phyloP scores from a whole-genome alignment of 2,888 invertebrate species.

The Euzophera pinguis region DNA sequence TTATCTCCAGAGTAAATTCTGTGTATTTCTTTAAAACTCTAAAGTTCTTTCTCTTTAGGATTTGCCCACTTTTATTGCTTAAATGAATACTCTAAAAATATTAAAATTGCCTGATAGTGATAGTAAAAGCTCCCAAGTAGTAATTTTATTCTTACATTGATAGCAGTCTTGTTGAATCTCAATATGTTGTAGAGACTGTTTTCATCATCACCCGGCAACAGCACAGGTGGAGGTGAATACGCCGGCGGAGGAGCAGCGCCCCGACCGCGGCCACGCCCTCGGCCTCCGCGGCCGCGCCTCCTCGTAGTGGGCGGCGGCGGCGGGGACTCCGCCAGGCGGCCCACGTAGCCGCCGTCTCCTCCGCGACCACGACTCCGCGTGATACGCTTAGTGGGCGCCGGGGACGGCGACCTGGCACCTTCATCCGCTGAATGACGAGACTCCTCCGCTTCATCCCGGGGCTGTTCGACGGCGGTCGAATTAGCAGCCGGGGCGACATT shows the following conservation, averaged over 20 bases:
- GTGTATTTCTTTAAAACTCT: too few relatives aligned
- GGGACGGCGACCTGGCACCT: conserved; percentile 77
- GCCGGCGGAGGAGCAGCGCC: conserved; percentile 70
- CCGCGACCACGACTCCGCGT: conserved; percentile 82
- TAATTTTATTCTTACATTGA: conserved; percentile 81
- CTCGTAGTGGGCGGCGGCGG: conserved; percentile 67
- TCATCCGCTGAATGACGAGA: conserved; percentile 58
- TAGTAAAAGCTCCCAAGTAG: too few relatives aligned
- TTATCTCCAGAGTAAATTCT: too few relatives aligned
- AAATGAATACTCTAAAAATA: too few relatives aligned
- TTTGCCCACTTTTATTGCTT: too few relatives aligned
- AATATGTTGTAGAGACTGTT: conserved; percentile 91
- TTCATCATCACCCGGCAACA: conserved; percentile 85
- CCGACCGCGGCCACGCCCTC: conserved; percentile 62
- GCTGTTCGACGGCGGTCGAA: conserved; percentile 49
- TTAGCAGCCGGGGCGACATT: conserved; percentile 53
- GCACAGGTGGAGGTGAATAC: conserved; percentile 72
- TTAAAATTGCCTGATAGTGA: too few relatives aligned
- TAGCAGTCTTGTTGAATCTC: conserved; percentile 88
- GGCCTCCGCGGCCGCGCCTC: conserved; percentile 57
- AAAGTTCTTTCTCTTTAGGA: too few relatives aligned
- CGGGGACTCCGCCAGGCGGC: conserved; percentile 71
- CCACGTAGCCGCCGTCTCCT: conserved; percentile 70
- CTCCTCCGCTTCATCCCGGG: conserved; percentile 61
- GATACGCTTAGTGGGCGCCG: conserved; percentile 80